These are phyloP conservation scores for Pocillopora damicornis DNA, from an alignment of 64 coral and sea anemone species.

Conservation along the genomic window DNA sequence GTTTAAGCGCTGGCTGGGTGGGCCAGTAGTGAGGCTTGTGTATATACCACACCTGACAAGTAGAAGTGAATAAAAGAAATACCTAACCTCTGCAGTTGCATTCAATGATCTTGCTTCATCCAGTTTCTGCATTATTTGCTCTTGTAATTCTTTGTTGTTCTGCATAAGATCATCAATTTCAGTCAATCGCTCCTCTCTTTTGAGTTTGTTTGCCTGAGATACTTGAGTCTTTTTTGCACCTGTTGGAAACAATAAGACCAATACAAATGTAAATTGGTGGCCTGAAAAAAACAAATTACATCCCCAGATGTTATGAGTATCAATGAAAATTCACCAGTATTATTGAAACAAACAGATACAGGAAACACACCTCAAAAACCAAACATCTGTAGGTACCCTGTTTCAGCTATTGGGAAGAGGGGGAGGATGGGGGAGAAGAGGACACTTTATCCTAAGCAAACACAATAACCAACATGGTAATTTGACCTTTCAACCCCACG, in stretches of 20 bases:
- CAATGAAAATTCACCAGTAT: too few relatives aligned
- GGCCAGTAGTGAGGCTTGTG: too few relatives aligned
- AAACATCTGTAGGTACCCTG: too few relatives aligned
- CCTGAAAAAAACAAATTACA: background rate
- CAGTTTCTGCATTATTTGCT: slow-evolving; percentile 59
- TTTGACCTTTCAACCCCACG: too few relatives aligned
- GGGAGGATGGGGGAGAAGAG: too few relatives aligned
- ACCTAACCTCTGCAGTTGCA: slow-evolving; percentile 47
- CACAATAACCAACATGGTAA: too few relatives aligned
- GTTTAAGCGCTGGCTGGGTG: too few relatives aligned
- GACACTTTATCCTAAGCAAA: too few relatives aligned
- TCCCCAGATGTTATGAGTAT: background rate
- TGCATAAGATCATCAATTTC: slow-evolving; percentile 64
- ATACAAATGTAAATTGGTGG: background rate
- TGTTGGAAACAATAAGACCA: background rate
- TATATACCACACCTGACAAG: too few relatives aligned
- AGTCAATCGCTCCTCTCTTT: slow-evolving; percentile 68
- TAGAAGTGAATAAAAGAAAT: background rate
- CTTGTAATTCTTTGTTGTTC: slow-evolving; percentile 61
- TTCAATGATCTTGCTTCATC: slow-evolving; percentile 64
- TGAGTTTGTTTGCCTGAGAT: slow-evolving; percentile 81
- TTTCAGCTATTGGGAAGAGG: too few relatives aligned
- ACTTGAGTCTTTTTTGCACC: slow-evolving; percentile 57
- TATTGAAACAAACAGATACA: too few relatives aligned
- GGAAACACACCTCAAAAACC: too few relatives aligned